A percentile compares a stretch with the other conserved stretches of the same genome.
Evolutionary conservation across 2,113 vertebrate species (phyloP).

Genomic region (Mirza zaza): DNA sequence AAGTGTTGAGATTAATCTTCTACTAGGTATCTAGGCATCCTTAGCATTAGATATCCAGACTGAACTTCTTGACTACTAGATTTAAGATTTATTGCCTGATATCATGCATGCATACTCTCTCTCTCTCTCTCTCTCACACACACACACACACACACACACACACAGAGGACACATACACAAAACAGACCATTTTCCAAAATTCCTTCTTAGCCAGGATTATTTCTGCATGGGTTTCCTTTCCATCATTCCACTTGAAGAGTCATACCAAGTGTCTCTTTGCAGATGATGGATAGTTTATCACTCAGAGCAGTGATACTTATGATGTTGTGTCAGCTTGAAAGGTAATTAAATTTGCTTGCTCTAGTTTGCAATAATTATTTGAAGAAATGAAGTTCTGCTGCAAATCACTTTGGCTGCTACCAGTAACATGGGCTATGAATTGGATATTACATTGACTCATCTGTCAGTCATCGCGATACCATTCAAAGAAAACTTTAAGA

Average conservation of each 20-base stretch:
- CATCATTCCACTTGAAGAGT: background rate
- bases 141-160: rapidly evolving
- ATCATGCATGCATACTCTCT: background rate
- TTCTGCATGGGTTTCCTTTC: background rate
- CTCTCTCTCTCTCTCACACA: background rate
- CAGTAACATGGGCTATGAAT: background rate
- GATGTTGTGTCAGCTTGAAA: background rate
- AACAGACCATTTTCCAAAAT: background rate
- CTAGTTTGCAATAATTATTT: slow-evolving; percentile 44
- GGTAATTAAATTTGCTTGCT: slow-evolving; percentile 51
- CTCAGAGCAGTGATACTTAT: background rate
- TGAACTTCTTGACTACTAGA: background rate
- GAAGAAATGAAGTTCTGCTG: slow-evolving; percentile 23
- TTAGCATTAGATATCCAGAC: background rate
- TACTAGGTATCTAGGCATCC: background rate
- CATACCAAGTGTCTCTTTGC: background rate
- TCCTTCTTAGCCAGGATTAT: background rate
- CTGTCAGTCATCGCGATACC: background rate
- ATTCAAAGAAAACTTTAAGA: background rate
- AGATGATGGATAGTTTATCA: background rate
- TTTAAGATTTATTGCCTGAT: background rate
- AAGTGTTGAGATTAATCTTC: background rate
- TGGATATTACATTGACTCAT: background rate
- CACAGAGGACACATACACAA: background rate
- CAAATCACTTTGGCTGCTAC: slow-evolving; percentile 14